Percentiles rank a stretch among this genome's conserved stretches.
Conservation (phyloP, 2,888 invertebrate genomes). For the Anthoptus insignis region DNA sequence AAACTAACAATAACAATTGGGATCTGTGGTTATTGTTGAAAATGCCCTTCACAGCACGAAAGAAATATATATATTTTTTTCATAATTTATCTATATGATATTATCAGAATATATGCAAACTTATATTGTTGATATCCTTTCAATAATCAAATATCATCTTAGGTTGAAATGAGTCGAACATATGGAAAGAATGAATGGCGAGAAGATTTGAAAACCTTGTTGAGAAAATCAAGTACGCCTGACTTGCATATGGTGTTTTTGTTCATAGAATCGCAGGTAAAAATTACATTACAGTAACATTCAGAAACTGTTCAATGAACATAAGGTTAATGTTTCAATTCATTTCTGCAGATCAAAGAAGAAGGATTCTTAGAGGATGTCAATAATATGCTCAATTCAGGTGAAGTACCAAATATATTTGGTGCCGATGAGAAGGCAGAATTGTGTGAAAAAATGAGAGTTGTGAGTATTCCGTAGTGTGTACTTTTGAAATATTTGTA, state of each 20-base stretch:
- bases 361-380: constrained; percentile 98
- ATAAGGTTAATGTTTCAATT: neutral
- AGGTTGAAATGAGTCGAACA: constrained; percentile 96
- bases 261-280: constrained; percentile 96
- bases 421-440: constrained; percentile 95
- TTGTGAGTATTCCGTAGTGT: constrained; percentile 68
- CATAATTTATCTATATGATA: too few relatives aligned
- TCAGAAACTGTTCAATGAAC: too few relatives aligned
- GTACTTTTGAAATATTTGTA: too few relatives aligned
- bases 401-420: constrained; percentile 97
- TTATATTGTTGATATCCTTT: neutral
- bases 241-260: constrained; percentile 96
- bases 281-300: too few relatives aligned
- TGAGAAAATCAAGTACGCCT: constrained; percentile 93
- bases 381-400: constrained; percentile 96
- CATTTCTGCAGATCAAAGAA: constrained; percentile 94
- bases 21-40: too few relatives aligned
- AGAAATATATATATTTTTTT: too few relatives aligned
- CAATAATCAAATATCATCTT: constrained; percentile 13
- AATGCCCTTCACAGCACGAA: too few relatives aligned
- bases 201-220: constrained; percentile 95
- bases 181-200: constrained; percentile 96
- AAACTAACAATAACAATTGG: too few relatives aligned
- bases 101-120: too few relatives aligned
- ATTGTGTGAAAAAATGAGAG: constrained; percentile 97